phyloP scores from a whole-genome alignment of 53 echinoderm and acorn worm species.

The Mesocentrotus franciscanus region DNA sequence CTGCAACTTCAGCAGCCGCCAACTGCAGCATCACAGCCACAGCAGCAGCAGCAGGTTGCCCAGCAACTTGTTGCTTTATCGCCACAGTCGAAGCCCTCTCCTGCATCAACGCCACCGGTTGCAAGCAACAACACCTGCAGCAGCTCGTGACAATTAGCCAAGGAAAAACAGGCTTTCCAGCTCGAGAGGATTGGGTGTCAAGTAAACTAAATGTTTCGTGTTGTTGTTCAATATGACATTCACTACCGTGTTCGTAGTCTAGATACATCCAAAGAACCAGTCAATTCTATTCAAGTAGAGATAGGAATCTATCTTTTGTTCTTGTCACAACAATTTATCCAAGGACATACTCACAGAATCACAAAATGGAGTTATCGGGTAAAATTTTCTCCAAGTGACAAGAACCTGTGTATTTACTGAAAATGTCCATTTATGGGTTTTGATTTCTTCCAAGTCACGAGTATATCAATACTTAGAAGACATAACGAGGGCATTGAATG shows the following conservation, averaged over 20 bases:
- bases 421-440: background rate
- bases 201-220: constrained; percentile 42
- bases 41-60: background rate
- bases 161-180: background rate
- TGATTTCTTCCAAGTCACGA: background rate
- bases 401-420: background rate
- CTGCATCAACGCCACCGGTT: constrained; percentile 49
- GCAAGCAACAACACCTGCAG: constrained; percentile 58
- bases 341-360: background rate
- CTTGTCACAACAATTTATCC: background rate
- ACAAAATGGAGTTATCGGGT: background rate
- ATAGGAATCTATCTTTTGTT: background rate
- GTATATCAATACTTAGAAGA: background rate
- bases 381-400: background rate
- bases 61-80: constrained; percentile 12
- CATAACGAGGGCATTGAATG: background rate
- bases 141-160: constrained; percentile 67
- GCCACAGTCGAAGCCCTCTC: constrained; percentile 12
- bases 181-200: constrained; percentile 57
- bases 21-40: background rate
- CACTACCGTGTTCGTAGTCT: background rate
- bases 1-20: background rate
- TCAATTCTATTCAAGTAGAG: background rate
- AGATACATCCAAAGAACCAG: constrained; percentile 2
- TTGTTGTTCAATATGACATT: background rate